A percentile compares a stretch with the other conserved stretches of the same genome.
These are phyloP conservation scores for Rhinopithecus roxellana DNA, from an alignment of 2,113 vertebrate species.

Conservation along the genomic window DNA sequence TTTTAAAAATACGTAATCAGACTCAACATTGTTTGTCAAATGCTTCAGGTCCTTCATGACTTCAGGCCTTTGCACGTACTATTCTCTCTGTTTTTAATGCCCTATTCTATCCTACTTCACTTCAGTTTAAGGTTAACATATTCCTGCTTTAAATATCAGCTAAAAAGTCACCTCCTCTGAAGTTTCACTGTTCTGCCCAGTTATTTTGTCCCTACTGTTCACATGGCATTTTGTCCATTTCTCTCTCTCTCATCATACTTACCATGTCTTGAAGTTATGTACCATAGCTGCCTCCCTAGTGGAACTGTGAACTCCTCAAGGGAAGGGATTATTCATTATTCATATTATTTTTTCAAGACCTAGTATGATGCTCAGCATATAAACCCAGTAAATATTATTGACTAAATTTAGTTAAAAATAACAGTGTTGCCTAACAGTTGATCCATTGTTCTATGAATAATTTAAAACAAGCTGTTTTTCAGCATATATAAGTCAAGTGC, in stretches of 20 bases:
- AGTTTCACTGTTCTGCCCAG: neutral
- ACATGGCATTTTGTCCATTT: neutral
- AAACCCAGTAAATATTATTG: slow-evolving; percentile 14
- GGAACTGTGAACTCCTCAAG: neutral
- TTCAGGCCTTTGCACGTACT: neutral
- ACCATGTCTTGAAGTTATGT: neutral
- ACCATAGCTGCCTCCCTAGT: neutral
- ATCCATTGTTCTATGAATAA: neutral
- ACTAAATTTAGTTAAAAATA: slow-evolving; percentile 40
- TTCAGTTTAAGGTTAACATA: neutral
- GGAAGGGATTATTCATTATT: neutral
- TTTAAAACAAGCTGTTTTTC: slow-evolving; percentile 13
- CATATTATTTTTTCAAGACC: slow-evolving; percentile 20
- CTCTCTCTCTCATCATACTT: neutral
- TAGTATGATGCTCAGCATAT: neutral
- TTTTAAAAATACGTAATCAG: neutral
- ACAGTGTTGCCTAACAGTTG: neutral
- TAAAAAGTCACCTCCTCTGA: neutral
- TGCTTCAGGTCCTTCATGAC: neutral
- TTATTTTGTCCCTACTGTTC: neutral
- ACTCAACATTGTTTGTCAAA: neutral
- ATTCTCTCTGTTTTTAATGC: neutral
- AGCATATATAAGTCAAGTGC: neutral
- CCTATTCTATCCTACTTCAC: neutral
- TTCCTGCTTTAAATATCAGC: neutral